Conservation (phyloP, 1,140 invertebrate genomes). For the Drosophila bifasciata region DNA sequence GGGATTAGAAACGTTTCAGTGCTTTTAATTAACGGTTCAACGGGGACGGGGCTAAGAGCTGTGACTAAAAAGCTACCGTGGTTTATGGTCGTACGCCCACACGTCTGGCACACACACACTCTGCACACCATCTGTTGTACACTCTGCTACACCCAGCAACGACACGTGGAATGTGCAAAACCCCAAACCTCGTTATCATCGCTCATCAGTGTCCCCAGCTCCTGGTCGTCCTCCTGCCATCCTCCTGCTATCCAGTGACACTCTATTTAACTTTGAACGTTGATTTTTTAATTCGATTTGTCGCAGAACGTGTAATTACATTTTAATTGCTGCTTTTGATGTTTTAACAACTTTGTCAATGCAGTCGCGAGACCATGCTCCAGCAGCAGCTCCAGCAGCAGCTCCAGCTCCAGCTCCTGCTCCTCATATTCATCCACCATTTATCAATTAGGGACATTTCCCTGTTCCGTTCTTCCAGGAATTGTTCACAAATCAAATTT, state of each 20-base stretch:
- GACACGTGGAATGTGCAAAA: conserved; percentile 28
- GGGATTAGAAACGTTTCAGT: conserved; percentile 52
- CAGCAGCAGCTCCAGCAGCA: not conserved
- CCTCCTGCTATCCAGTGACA: conserved; percentile 39
- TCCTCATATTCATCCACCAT: conserved; percentile 1
- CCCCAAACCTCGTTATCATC: conserved; percentile 39
- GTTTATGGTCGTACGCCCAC: conserved; percentile 23
- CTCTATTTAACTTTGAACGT: conserved; percentile 76
- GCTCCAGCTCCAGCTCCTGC: not conserved
- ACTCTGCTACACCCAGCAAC: not conserved
- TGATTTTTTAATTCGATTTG: conserved; percentile 83
- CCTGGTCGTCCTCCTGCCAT: conserved; percentile 10
- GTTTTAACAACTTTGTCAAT: conserved; percentile 79
- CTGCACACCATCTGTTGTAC: not conserved
- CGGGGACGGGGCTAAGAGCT: conserved; percentile 24
- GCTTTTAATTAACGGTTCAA: conserved; percentile 76
- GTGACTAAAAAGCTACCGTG: conserved; percentile 56
- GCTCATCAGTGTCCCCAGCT: conserved; percentile 29
- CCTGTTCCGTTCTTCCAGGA: conserved; percentile 24
- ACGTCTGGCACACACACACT: conserved; percentile 20
- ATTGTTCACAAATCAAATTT: conserved; percentile 65
- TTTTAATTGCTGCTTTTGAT: conserved; percentile 83
- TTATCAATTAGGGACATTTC: conserved; percentile 62
- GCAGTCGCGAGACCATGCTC: conserved; percentile 21
- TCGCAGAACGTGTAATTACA: conserved; percentile 78